phyloP scores from a whole-genome alignment of 2,113 vertebrate species.

The Stercorarius parasiticus region DNA sequence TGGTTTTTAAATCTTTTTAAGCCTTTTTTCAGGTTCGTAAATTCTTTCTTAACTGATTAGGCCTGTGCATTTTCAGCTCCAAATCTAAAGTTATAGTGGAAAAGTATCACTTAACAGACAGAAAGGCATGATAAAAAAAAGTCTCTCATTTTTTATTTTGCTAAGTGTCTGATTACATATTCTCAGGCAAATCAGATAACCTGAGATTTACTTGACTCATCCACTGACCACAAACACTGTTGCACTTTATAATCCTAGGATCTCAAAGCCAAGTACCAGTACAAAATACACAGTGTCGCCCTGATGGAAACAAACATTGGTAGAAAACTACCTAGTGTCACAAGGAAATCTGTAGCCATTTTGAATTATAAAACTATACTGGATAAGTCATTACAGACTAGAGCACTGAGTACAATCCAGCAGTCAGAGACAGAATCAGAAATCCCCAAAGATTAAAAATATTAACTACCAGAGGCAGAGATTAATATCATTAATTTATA shows the following conservation, averaged over 20 bases:
- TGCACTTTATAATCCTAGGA: not conserved
- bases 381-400: not conserved
- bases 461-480: not conserved
- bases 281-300: not conserved
- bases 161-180: not conserved
- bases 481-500: not conserved
- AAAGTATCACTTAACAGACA: not conserved
- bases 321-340: not conserved
- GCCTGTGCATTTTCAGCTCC: not conserved
- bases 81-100: not conserved
- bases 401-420: not conserved
- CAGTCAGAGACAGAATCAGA: not conserved
- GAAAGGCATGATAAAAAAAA: not conserved
- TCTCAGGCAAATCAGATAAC: constrained; percentile 12
- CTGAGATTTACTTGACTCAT: not conserved
- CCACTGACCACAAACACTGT: not conserved
- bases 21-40: not conserved
- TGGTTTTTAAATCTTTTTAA: not conserved
- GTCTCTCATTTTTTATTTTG: not conserved
- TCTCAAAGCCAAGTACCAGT: not conserved
- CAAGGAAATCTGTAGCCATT: not conserved
- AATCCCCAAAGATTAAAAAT: not conserved
- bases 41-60: not conserved
- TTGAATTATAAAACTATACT: not conserved
- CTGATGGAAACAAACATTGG: not conserved